Base-by-base conservation (phyloP, 2,797 vertebrate genomes). In the Hydrolagus colliei region DNA sequence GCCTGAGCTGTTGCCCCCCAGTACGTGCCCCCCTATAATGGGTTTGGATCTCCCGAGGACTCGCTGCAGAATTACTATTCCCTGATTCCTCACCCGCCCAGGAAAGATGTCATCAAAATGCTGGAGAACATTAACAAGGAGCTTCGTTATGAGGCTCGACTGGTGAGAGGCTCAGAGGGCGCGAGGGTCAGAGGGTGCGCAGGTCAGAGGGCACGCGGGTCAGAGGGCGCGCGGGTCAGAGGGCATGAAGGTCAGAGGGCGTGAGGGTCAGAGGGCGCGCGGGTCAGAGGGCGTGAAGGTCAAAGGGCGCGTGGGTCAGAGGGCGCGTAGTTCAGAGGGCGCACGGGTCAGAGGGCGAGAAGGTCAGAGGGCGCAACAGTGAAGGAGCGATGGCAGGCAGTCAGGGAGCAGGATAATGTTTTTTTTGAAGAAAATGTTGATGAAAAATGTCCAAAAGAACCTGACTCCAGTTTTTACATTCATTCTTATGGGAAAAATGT, bases 1-100 rank as follows among this genome's bases (percentile, higher is more conserved):
- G 72, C 5, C 61, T n/a, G 20, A 62, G 12, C n/a, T 1, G 9
- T 13, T 61, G 62, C 20, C 4, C 86, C 87, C 59, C 89, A 98
- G 96, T 92, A 92, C 65, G 87, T 97, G 87, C 96, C 97, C 80
- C 96, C 96, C 0, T 98, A 98, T 87, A 98, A 99, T 67, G 96
- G 97, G 65, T 98, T 94, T 73, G 98, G 98, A 10, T 90, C 95
- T 1, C 87, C 95, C 18, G 97, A 99, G 88, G 97, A 99, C 88
- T 96, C 97, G 9, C 92, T 96, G 76, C 96, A 97, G 91, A 99
- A 97, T 86, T 99, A 97, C 89, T 93, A 96, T 61, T 91, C 90
- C 86, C 92, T 99, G 73, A 82, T 95, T 87, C 98, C 97, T 35
- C 89, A 94, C 88, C 93, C 94, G n/a, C 96, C 96, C 1, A 92